phyloP scores from a whole-genome alignment of 1,140 invertebrate genomes.

The Cydia strobilella region DNA sequence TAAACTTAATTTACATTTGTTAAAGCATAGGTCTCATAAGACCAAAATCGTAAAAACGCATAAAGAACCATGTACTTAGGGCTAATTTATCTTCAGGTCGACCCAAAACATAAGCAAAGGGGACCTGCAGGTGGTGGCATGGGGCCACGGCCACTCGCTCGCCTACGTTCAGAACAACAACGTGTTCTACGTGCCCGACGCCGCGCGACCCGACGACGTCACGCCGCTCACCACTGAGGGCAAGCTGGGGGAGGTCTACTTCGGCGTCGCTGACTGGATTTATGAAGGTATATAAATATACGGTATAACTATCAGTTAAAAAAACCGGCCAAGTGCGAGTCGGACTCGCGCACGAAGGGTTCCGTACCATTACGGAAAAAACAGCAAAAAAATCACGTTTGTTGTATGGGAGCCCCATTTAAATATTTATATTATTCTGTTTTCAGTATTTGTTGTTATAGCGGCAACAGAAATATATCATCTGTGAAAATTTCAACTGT shows the following conservation, averaged over 20 bases:
- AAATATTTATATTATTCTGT: too few species aligned
- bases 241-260: conserved; percentile 84
- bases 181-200: conserved; percentile 84
- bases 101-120: conserved; percentile 76
- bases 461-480: too few species aligned
- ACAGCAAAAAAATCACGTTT: too few species aligned
- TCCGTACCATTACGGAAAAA: too few species aligned
- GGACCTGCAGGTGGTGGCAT: conserved; percentile 83
- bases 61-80: too few species aligned
- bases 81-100: conserved; percentile 47
- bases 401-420: too few species aligned
- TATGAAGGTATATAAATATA: conserved; percentile 82
- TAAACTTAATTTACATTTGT: not conserved
- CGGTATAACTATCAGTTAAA: too few species aligned
- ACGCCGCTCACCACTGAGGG: conserved; percentile 82
- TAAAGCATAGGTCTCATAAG: not conserved
- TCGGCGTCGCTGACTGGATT: conserved; percentile 89
- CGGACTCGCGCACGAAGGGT: too few species aligned
- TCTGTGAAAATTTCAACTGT: too few species aligned
- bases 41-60: too few species aligned
- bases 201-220: conserved; percentile 64
- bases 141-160: conserved; percentile 84
- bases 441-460: too few species aligned
- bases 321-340: too few species aligned
- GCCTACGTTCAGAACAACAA: conserved; percentile 91